A percentile compares a stretch with the other conserved stretches of the same genome.
phyloP scores from a whole-genome alignment of 2,888 invertebrate genomes.

The Cephonodes hylas region DNA sequence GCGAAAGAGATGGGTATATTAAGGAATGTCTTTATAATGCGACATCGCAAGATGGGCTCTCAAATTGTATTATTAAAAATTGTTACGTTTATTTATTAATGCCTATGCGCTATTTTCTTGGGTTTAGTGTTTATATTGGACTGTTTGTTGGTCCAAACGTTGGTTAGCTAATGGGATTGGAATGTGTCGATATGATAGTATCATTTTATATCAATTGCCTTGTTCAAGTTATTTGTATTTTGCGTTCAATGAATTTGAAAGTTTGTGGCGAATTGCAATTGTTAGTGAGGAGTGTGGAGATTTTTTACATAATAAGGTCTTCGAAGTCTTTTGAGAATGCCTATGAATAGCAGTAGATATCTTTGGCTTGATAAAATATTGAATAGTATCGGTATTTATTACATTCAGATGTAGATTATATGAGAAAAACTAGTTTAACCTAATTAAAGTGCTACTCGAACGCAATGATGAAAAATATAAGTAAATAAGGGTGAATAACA shows the following conservation, averaged over 20 bases:
- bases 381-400: no score
- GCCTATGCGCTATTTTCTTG: neutral
- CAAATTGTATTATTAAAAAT: constrained; percentile 14
- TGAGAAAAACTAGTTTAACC: no score
- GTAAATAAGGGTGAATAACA: no score
- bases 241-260: neutral
- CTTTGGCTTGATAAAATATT: no score
- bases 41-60: constrained; percentile 8
- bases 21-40: constrained; percentile 73
- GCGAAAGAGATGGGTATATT: constrained; percentile 34
- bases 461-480: no score
- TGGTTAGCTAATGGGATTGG: neutral
- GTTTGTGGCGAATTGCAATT: neutral
- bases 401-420: no score
- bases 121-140: neutral
- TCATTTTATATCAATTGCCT: neutral
- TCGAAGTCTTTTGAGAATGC: no score
- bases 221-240: neutral
- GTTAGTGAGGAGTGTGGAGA: neutral
- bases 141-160: no score
- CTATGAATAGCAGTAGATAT: no score
- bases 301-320: no score
- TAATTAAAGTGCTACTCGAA: no score
- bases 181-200: neutral
- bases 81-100: constrained; percentile 26